phyloP scores from a whole-genome alignment of 2,113 vertebrate species.

The Epinephelus lanceolatus region DNA sequence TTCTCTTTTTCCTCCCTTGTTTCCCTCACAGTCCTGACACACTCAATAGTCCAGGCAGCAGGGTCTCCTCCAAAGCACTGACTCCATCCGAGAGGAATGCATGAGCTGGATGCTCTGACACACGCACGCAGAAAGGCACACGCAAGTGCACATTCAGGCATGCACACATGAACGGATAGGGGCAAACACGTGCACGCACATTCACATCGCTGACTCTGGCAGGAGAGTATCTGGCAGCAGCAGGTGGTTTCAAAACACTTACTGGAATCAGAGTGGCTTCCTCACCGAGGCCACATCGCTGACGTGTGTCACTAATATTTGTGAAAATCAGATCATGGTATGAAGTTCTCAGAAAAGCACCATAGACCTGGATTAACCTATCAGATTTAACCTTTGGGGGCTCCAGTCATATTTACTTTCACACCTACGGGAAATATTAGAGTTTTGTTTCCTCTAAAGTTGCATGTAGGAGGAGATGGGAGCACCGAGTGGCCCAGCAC shows the following conservation, averaged over 20 bases:
- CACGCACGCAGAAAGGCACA: constrained; percentile 23
- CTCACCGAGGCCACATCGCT: constrained; percentile 28
- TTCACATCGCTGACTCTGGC: constrained; percentile 50
- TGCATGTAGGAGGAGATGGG: constrained; percentile 19
- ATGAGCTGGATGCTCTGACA: constrained; percentile 56
- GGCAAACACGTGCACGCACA: not conserved
- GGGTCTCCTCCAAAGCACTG: constrained; percentile 60
- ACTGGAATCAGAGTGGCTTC: constrained; percentile 55
- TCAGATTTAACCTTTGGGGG: not conserved
- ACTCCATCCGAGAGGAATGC: constrained; percentile 71
- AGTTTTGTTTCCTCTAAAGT: not conserved
- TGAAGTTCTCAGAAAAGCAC: constrained; percentile 39
- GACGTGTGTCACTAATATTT: constrained; percentile 27
- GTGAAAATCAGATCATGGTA: constrained; percentile 25
- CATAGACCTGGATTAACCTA: constrained; percentile 17
- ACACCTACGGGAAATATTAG: not conserved
- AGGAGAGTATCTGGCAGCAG: constrained; percentile 67
- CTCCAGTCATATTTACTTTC: constrained; percentile 1
- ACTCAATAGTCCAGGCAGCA: constrained; percentile 62
- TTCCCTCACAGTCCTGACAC: constrained; percentile 52
- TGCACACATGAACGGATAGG: constrained; percentile 17
- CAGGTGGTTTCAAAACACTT: constrained; percentile 67
- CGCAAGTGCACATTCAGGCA: constrained; percentile 18
- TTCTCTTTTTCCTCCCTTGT: constrained; percentile 46
- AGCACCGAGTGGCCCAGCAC: not conserved